Percentiles rank a stretch among this genome's conserved stretches.
These are phyloP conservation scores for Enteromius radiatus DNA, from an alignment of 2,797 vertebrate species.

Conservation along the genomic window DNA sequence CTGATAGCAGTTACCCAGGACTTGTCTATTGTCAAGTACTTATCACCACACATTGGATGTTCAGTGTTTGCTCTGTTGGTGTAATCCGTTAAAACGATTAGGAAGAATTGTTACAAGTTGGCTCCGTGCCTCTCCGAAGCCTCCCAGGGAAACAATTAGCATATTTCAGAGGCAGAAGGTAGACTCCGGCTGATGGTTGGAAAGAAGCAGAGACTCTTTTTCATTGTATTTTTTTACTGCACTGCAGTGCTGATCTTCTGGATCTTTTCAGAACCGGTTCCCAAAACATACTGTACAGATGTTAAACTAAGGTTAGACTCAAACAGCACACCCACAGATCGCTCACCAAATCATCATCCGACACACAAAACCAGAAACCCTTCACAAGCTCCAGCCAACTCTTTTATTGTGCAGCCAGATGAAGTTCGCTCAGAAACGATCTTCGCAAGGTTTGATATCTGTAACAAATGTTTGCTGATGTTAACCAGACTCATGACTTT, in stretches of 20 bases:
- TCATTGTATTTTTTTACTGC: background rate
- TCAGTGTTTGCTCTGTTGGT: conserved; percentile 63
- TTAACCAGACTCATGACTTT: too few relatives aligned
- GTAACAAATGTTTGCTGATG: too few relatives aligned
- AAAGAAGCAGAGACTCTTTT: background rate
- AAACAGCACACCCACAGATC: too few relatives aligned
- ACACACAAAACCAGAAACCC: too few relatives aligned
- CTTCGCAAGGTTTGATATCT: too few relatives aligned
- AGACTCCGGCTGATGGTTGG: background rate
- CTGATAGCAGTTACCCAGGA: conserved; percentile 42
- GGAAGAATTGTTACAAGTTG: conserved; percentile 61
- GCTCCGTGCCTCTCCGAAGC: conserved; percentile 34
- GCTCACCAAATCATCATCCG: too few relatives aligned
- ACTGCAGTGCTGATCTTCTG: conserved; percentile 17
- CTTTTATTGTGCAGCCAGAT: too few relatives aligned
- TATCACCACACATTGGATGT: conserved; percentile 61
- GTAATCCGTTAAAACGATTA: conserved; percentile 73
- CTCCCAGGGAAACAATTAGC: conserved; percentile 25
- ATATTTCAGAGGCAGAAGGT: conserved; percentile 39
- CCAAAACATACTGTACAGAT: too few relatives aligned
- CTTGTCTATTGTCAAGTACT: conserved; percentile 59
- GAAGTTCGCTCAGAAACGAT: too few relatives aligned
- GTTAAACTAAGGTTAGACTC: too few relatives aligned
- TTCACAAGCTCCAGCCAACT: too few relatives aligned
- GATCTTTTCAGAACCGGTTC: background rate